Base-by-base conservation (phyloP, 2,113 vertebrate species). In the Sceloporus undulatus region DNA sequence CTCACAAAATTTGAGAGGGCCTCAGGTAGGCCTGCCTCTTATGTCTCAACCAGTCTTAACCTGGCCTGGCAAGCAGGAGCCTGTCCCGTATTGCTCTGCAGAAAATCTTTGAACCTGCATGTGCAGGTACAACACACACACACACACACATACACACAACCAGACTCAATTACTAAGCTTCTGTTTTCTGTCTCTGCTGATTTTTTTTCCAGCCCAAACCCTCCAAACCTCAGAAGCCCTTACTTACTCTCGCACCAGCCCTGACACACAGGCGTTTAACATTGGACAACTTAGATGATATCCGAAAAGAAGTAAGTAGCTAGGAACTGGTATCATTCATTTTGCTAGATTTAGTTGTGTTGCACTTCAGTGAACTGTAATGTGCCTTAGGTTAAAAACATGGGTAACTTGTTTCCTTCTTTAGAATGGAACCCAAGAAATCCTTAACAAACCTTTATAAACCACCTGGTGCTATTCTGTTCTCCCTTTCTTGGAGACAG, bases 261-360 rank as follows among this genome's bases (percentile, higher is more conserved):
- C 0, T 0, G n/a, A 71, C 3, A 0, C 74, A n/a, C 1, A 18
- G 25, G 21, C 0, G 1, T 3, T 73, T 40, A 2, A 73, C 80
- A 56, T 59, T 76, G 3, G 52, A 8, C 21, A 42, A 80, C 27
- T 19, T 4, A 0, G 9, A 13, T 14, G 84, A 40, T 56, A 78
- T 83, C 14, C 80, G 14, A 18, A 23, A 0, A 0, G 71, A 73
- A 2, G 81, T 38, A 66, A 91, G 91, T 14, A 5, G 1, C 34
- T 48, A 21, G 16, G 34, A 21, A 2, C 56, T 25, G 6, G 4
- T 74, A 11, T 18, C 38, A 34, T 34, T 73, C 21, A 38, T 3
- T 71, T 29, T 48, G 65, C 14, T 71, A 76, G 65, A 38, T 70
- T n/a, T 86, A 56, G 68, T 14, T 54, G 56, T 29, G 42, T 86